Conservation (phyloP, 2,888 invertebrate species). For the Eurytoma adleriae region DNA sequence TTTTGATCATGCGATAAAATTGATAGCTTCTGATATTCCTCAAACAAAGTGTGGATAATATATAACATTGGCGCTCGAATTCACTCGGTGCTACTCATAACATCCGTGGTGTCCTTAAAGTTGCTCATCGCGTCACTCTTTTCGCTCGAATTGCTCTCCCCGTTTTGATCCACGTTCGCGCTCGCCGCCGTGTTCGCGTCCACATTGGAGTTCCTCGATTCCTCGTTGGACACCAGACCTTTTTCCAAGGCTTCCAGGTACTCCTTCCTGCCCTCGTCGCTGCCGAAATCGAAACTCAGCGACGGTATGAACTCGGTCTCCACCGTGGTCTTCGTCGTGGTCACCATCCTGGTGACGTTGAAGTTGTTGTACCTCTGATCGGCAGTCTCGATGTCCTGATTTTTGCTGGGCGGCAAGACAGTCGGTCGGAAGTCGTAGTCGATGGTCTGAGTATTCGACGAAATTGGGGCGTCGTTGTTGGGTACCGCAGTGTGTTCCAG, state of each 20-base stretch:
- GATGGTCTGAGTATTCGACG: not conserved
- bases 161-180: not conserved
- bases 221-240: constrained; percentile 65
- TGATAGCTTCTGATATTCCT: too few relatives aligned
- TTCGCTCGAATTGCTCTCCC: not conserved
- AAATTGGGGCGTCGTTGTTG: not conserved
- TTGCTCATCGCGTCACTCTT: constrained; percentile 41
- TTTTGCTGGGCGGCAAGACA: not conserved
- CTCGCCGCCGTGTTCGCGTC: constrained; percentile 10
- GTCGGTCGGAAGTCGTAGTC: constrained; percentile 23
- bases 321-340: constrained; percentile 54
- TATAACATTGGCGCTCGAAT: not conserved
- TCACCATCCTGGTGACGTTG: constrained; percentile 2
- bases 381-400: not conserved
- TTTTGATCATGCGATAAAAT: too few relatives aligned
- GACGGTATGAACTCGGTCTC: constrained; percentile 74
- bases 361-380: constrained; percentile 6
- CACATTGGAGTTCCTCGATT: not conserved
- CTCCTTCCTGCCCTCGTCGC: constrained; percentile 69
- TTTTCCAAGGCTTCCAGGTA: constrained; percentile 71
- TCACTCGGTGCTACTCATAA: constrained; percentile 43
- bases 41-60: not conserved
- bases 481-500: not conserved
- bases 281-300: constrained; percentile 72
- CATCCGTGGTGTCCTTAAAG: constrained; percentile 37